Evolutionary conservation across 2,888 invertebrate species (phyloP), one percentile per base, ranked within the genome.

Genomic region (Lissocephala sabroskyi): DNA sequence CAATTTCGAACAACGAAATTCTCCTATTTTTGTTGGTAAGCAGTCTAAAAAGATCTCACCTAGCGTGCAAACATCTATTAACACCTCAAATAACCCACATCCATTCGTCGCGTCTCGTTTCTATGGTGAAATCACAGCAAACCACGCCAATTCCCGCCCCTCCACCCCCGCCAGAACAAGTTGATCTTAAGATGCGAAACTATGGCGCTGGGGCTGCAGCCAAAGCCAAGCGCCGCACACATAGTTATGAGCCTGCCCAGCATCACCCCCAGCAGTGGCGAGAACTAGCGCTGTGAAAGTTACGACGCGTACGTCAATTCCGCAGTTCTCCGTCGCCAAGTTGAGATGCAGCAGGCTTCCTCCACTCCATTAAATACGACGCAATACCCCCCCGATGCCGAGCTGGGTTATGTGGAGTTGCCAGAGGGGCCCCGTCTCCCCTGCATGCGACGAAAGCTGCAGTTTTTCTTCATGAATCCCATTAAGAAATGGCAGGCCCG

Each of bases 391-490:
- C n/a, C n/a, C n/a, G n/a, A n/a, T n/a, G n/a, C n/a, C n/a, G 46
- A 74, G 32, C 43, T 50, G 10, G 66, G 65, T 2, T 79, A 71
- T 52, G 62, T 65, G n/a, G 81, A 83, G 51, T 61, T 79, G 43
- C 81, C 82, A 3, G 68, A 76, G 14, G 78, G 64, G 3, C 67
- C 80, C 1, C 79, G 83, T 11, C 84, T 84, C 62, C 79, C 85
- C 40, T 67, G 87, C 78, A 92, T 95, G 91, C 87, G 92, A 56
- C 88, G 92, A 42, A 93, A 91, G 81, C 82, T 95, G 19, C 92
- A 94, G 82, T 99, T 98, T 85, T 97, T 95, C 85, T 99, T 99
- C 80, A 97, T 99, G 98, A 97, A 98, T 83, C 99, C 99, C 0
- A 92, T 97, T 59, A 96, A 99, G 82, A 99, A 99, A 83, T 98